Conservation (phyloP, 2,888 invertebrate species). For the Venusia cambrica region DNA sequence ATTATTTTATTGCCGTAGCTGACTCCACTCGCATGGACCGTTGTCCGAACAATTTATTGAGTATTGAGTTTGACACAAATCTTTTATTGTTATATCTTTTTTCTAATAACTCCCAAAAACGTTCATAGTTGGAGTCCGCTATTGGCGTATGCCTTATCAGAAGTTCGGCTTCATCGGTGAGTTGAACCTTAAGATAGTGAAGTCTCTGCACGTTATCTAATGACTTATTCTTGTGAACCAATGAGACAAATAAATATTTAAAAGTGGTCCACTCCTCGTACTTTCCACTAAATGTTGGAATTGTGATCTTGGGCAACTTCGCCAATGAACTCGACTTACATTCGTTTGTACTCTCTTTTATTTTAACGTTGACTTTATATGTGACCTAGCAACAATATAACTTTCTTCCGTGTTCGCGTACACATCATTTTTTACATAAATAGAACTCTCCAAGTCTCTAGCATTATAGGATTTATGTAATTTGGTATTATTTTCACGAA, state of each 20-base stretch:
- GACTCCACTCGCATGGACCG: not conserved
- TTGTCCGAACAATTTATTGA: constrained; percentile 19
- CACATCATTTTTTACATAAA: not conserved
- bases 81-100: constrained; percentile 30
- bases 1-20: not conserved
- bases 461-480: not conserved
- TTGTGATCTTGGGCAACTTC: constrained; percentile 2
- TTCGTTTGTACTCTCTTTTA: not conserved
- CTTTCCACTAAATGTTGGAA: constrained; percentile 2
- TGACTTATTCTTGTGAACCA: constrained; percentile 1
- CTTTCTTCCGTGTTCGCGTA: constrained; percentile 1
- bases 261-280: constrained; percentile 6
- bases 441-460: not conserved
- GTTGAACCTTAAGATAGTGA: constrained; percentile 2
- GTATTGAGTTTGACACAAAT: constrained; percentile 27
- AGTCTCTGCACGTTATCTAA: constrained; percentile 5
- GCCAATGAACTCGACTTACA: constrained; percentile 3
- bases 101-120: constrained; percentile 28
- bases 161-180: constrained; percentile 27
- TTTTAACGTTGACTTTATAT: not conserved
- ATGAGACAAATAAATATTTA: not conserved
- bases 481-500: not conserved
- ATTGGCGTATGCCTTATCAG: constrained; percentile 29
- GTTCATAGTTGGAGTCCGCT: constrained; percentile 25
- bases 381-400: not conserved